phyloP scores from a whole-genome alignment of 2,113 vertebrate genomes.

The Serinus canaria region DNA sequence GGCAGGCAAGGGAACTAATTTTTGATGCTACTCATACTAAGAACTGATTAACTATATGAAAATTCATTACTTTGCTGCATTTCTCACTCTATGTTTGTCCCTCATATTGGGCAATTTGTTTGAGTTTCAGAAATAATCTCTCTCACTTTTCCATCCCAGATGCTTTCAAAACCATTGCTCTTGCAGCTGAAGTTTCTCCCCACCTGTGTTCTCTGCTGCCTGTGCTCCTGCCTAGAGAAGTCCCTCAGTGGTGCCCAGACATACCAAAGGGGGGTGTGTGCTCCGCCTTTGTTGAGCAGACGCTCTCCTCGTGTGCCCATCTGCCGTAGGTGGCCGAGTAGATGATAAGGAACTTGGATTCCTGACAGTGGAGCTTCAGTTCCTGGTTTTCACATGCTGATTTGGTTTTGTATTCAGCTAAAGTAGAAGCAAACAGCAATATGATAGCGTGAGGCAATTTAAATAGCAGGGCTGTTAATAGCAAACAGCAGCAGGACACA shows the following conservation, averaged over 20 bases:
- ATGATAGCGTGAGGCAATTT: background rate
- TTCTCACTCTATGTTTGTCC: background rate
- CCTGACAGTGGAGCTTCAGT: slow-evolving; percentile 87
- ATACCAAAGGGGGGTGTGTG: slow-evolving; percentile 82
- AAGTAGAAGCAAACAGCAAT: slow-evolving; percentile 62
- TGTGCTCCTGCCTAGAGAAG: background rate
- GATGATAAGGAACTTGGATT: slow-evolving; percentile 89
- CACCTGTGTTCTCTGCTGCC: background rate
- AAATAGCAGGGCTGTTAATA: background rate
- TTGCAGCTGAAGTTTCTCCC: background rate
- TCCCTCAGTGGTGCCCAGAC: background rate
- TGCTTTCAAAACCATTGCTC: background rate
- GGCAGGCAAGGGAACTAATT: background rate
- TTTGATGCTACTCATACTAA: background rate
- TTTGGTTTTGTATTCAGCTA: slow-evolving; percentile 90
- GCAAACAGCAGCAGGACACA: slow-evolving; percentile 5
- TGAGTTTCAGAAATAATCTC: background rate
- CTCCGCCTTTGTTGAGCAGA: slow-evolving; percentile 73
- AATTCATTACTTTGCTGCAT: background rate
- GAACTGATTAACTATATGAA: background rate
- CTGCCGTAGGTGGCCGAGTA: slow-evolving; percentile 90
- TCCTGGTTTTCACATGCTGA: slow-evolving; percentile 87
- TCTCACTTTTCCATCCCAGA: background rate
- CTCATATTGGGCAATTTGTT: background rate
- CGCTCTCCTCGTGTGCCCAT: slow-evolving; percentile 66